Base-by-base conservation (phyloP, 2,888 invertebrate species). In the Ichneumon xanthorius region DNA sequence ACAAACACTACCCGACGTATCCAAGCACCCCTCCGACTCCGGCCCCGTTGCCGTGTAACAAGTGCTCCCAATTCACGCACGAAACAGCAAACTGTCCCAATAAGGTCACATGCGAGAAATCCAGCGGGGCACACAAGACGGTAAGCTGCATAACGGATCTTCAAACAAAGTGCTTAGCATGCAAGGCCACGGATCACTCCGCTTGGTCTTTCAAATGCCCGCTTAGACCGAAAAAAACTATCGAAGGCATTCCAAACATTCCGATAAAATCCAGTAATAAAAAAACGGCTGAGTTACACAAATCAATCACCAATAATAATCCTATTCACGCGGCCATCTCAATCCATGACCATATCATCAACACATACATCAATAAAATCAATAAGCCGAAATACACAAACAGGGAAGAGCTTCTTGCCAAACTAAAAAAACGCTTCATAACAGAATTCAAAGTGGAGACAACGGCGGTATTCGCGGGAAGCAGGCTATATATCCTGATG, bases 1-100 rank as follows among this genome's bases (percentile, higher is more conserved):
- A 68, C 55, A 82, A 68, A 4, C 77, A 77, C 67, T 77, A 77
- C 11, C 67, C 77, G 37, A 14, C 68, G 9, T 68, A 77, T 26
- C 68, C 77, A n/a, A 77, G 77, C 67, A 37, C 77, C 37, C 77
- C 77, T n/a, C 77, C 55, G 4, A 22, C 50, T 0, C 53, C 77
- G 19, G 77, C 65, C 5, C 77, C 77, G 9, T 9, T 40, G n/a
- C 33, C 50, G 33, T 55, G 73, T 26, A 48, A 26, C 7, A n/a
- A 53, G 22, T 58, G 70, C n/a, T 14, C n/a, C 5, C 30, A 70
- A 22, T 70, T 70, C n/a, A 70, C 70, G 70, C 70, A 70, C 50
- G 4, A 26, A 16, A 30, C 50, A 14, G 9, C 14, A 11, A 70
- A 70, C 2, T 70, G 50, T 26, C 50, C 70, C 48, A 53, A 70